Evolutionary conservation across 2,888 invertebrate genomes (phyloP).

Genomic region (Scaptomyza parva): DNA sequence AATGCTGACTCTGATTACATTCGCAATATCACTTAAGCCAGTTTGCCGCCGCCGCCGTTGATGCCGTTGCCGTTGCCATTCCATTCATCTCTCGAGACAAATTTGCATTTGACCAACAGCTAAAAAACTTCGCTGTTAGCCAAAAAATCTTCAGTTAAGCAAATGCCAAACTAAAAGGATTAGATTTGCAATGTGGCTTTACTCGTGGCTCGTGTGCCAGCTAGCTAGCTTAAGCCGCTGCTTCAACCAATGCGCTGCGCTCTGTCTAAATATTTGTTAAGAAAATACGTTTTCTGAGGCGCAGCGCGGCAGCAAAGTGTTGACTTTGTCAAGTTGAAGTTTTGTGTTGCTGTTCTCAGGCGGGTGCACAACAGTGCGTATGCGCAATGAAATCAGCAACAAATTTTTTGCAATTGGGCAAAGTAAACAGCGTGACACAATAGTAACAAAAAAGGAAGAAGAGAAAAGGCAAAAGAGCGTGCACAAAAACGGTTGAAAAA

Average conservation of each 20-base stretch:
- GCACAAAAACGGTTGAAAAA: constrained; percentile 12
- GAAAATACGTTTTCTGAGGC: constrained; percentile 54
- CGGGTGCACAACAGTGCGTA: constrained; percentile 57
- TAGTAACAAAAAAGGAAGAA: neutral
- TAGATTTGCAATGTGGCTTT: constrained; percentile 54
- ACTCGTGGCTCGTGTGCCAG: constrained; percentile 3
- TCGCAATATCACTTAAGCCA: constrained; percentile 22
- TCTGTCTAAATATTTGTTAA: constrained; percentile 65
- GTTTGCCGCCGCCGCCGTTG: constrained; percentile 11
- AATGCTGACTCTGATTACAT: constrained; percentile 4
- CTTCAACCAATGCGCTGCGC: constrained; percentile 2
- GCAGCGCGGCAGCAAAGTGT: constrained; percentile 27
- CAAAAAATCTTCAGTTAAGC: constrained; percentile 31
- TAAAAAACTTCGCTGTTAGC: constrained; percentile 13
- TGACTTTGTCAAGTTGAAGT: constrained; percentile 49
- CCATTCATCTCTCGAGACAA: constrained; percentile 44
- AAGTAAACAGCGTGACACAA: constrained; percentile 30
- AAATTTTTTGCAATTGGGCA: constrained; percentile 34
- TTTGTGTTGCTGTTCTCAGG: constrained; percentile 23
- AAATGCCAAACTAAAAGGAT: constrained; percentile 62
- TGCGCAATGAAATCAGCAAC: constrained; percentile 61
- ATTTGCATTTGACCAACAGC: constrained; percentile 57
- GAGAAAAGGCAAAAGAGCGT: constrained; percentile 1
- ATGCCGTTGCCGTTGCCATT: neutral
- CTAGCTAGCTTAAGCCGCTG: constrained; percentile 17